phyloP scores from a whole-genome alignment of 2,888 invertebrate species.

The Dolichomitus sp. region DNA sequence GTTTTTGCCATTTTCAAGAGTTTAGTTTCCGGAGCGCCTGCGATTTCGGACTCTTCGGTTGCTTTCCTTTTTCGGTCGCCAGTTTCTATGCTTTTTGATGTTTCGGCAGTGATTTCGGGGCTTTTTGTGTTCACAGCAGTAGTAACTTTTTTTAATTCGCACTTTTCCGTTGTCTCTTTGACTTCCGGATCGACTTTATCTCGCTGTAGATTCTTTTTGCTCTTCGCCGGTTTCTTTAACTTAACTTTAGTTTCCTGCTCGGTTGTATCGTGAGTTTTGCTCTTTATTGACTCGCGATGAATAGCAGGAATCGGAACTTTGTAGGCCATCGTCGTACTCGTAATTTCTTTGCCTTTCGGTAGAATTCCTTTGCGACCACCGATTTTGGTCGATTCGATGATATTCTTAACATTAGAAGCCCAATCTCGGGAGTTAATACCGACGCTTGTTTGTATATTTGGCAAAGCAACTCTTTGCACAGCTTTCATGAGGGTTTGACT shows the following conservation, averaged over 20 bases:
- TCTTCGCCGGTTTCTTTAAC: constrained; percentile 57
- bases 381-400: constrained; percentile 83
- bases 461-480: constrained; percentile 80
- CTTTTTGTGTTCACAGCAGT: constrained; percentile 44
- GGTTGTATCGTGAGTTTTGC: constrained; percentile 43
- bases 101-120: constrained; percentile 59
- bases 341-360: constrained; percentile 83
- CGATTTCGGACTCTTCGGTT: constrained; percentile 14
- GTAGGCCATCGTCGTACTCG: constrained; percentile 84
- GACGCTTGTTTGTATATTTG: constrained; percentile 78
- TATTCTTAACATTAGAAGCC: constrained; percentile 83
- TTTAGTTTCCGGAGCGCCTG: constrained; percentile 53
- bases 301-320: constrained; percentile 85
- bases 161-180: constrained; percentile 39
- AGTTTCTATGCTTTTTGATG: constrained; percentile 18
- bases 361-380: constrained; percentile 83
- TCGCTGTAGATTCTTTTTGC: constrained; percentile 59
- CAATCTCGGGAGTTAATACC: constrained; percentile 82
- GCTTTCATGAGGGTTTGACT: constrained; percentile 80
- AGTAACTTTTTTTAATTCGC: constrained; percentile 48
- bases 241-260: constrained; percentile 65
- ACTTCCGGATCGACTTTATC: constrained; percentile 53
- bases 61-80: constrained; percentile 65
- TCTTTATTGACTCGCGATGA: constrained; percentile 75
- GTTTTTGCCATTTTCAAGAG: constrained; percentile 49